phyloP scores from a whole-genome alignment of 2,113 vertebrate genomes.

The Gulo gulo region DNA sequence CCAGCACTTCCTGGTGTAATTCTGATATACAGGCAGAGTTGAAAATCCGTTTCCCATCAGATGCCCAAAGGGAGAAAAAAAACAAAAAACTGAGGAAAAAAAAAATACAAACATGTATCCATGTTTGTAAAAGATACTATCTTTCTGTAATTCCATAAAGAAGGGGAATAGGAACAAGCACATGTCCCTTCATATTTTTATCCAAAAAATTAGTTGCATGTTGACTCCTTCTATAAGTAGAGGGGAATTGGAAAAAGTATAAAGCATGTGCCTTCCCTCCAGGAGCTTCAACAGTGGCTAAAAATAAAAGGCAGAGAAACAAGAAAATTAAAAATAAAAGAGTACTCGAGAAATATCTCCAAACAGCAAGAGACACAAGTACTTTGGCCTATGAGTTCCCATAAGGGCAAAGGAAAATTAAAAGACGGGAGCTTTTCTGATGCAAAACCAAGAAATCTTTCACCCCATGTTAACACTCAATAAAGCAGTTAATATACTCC shows the following conservation, averaged over 20 bases:
- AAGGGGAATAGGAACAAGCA: not conserved
- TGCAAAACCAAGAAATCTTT: not conserved
- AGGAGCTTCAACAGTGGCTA: not conserved
- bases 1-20: not conserved
- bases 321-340: not conserved
- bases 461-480: not conserved
- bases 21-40: not conserved
- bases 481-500: not conserved
- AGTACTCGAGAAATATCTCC: not conserved
- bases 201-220: not conserved
- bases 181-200: not conserved
- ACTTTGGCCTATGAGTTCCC: not conserved
- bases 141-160: slow-evolving; percentile 20
- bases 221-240: not conserved
- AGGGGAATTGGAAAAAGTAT: not conserved
- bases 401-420: not conserved
- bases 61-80: not conserved
- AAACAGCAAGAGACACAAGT: not conserved
- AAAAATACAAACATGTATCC: not conserved
- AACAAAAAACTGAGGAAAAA: not conserved
- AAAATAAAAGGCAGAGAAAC: not conserved
- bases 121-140: not conserved
- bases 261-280: not conserved
- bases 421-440: not conserved
- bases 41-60: not conserved